These are phyloP conservation scores for Sibirionetta formosa DNA, from an alignment of 2,797 vertebrate species.

Conservation along the genomic window DNA sequence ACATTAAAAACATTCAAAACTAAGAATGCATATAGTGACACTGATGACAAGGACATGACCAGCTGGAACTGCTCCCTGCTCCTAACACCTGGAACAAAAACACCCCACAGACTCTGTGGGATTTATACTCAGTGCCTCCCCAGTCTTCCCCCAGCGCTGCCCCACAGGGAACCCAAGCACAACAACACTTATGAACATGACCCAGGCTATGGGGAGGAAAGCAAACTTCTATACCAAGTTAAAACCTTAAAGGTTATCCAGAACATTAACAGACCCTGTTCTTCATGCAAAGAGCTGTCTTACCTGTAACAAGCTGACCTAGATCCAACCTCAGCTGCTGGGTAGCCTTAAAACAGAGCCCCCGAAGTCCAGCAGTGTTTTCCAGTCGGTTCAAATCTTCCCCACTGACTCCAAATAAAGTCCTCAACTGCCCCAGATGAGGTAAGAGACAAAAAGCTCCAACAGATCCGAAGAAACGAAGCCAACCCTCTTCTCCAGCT, in stretches of 20 bases:
- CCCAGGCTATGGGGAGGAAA: background rate
- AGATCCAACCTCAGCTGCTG: background rate
- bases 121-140: background rate
- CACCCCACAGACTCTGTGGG: background rate
- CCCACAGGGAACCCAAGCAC: background rate
- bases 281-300: background rate
- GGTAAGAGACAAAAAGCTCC: constrained; percentile 6
- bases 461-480: background rate
- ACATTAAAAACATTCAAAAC: background rate
- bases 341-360: background rate
- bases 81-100: background rate
- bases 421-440: background rate
- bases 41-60: background rate
- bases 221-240: background rate
- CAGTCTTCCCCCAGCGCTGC: background rate
- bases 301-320: background rate
- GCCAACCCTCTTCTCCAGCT: background rate
- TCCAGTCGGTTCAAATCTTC: background rate
- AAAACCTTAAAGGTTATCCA: background rate
- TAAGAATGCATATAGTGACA: background rate
- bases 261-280: background rate
- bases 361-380: background rate
- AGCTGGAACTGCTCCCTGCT: background rate
- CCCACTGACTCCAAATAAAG: background rate
- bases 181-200: background rate